Conservation (phyloP, 2,888 invertebrate species). For the Druceiella hillmani region DNA sequence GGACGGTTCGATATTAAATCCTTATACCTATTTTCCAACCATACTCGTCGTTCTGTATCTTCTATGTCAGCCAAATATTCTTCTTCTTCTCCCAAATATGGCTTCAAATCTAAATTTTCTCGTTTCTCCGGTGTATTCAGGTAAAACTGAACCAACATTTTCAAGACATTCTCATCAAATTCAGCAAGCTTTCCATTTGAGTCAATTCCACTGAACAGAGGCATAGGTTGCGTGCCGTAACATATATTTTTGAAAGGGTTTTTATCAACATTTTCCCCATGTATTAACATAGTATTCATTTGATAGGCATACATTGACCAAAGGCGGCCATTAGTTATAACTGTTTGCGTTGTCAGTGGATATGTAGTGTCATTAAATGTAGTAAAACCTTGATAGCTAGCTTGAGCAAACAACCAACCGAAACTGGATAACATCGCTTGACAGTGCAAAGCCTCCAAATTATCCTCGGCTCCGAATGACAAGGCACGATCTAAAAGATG, state of each 20-base stretch:
- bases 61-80: constrained; percentile 61
- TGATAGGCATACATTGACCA: constrained; percentile 91
- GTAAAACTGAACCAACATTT: constrained; percentile 68
- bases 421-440: constrained; percentile 77
- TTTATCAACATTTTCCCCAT: constrained; percentile 54
- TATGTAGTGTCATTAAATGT: constrained; percentile 87
- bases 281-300: constrained; percentile 75
- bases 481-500: constrained; percentile 48
- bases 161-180: constrained; percentile 75
- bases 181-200: constrained; percentile 64
- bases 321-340: constrained; percentile 81
- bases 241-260: constrained; percentile 75
- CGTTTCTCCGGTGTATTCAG: constrained; percentile 60
- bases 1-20: constrained; percentile 64
- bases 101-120: constrained; percentile 59
- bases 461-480: constrained; percentile 49
- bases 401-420: constrained; percentile 73
- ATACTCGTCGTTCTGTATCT: constrained; percentile 61
- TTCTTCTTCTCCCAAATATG: constrained; percentile 59
- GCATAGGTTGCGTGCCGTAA: constrained; percentile 66
- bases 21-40: constrained; percentile 66
- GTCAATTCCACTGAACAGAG: constrained; percentile 69
- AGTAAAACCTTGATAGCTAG: constrained; percentile 83
- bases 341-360: constrained; percentile 82
- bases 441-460: constrained; percentile 60